Base-by-base conservation (phyloP, 1,140 invertebrate species). In the Drosophila biarmipes region DNA sequence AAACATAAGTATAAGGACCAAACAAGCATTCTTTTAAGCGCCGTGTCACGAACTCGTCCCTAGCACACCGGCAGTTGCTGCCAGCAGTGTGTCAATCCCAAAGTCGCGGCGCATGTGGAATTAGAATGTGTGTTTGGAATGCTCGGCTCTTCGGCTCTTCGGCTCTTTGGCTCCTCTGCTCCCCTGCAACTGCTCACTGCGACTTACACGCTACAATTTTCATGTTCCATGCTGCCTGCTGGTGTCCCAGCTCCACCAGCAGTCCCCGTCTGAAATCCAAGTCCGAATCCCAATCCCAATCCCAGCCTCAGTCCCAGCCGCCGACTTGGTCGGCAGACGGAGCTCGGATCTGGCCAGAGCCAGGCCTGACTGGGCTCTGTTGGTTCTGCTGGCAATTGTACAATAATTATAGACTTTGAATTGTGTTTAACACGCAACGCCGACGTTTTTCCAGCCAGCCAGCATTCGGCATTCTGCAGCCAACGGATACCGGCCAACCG, bases 321-420 rank as follows among this genome's bases (percentile, higher is more conserved):
- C 61, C 61, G 6, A 68, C 21, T 35, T 43, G 59, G 66, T 19
- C 40, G 62, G 61, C 62, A 52, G 40, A 62, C 55, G 49, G 66
- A 69, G 62, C 10, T 46, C n/a, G 40, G 40, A 17, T 19, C 4
- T 21, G 61, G 57, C 56, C 21, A 45, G 54, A 48, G 64, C 59
- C 64, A 68, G n/a, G 67, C 49, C 67, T 69, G 67, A 69, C 67
- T 69, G 51, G 64, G 67, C 51, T 79, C 77, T 72, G 57, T 72
- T 90, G 64, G 76, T 78, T 80, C 77, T 90, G 71, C 74, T 87
- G 73, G 87, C 87, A 90, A 90, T 90, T 90, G 89, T 90, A 89
- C 82, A 86, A 86, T 86, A 90, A 90, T 90, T 90, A 90, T 90
- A 90, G 89, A 90, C 87, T 89, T 90, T 90, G 89, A 90, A 89